Base-by-base conservation (phyloP, 2,888 invertebrate genomes). In the Xestia xanthographa region DNA sequence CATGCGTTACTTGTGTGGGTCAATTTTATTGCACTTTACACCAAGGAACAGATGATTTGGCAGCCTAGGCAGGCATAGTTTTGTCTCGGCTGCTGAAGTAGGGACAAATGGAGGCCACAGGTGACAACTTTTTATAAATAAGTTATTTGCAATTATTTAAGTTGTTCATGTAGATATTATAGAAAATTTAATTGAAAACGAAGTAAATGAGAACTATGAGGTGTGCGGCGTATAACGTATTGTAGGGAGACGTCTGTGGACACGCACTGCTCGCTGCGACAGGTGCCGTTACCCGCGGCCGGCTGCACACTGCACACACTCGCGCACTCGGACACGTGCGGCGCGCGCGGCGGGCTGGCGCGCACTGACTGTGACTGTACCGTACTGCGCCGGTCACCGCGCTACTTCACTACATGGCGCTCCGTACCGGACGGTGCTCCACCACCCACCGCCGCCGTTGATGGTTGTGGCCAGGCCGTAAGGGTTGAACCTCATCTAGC, bases 271-370 rank as follows among this genome's bases (percentile, higher is more conserved):
- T 4, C 3, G 29, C 56, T 53, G 50, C 26, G 6, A 5, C 41
- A 56, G 62, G 77, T 68, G 62, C 78, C 78, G 77, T 71, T 79
- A 77, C 22, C 53, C 65, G 34, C 69, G 45, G 45, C 34, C 66
- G n/a, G 50, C 77, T 29, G 48, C 63, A 34, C 77, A 34, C 77
- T 38, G 77, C n/a, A n/a, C n/a, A n/a, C 63, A 63, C 45, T 66
- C 48, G 71, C 71, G 45, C 41, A 41, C 41, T 41, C 43, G 43
- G 38, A 22, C 38, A n/a, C 69, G 60, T 2, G 50, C 70, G 45
- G n/a, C 73, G 50, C 69, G 38, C 38, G 75, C 75, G 74, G 68
- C 58, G 72, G 53, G 4, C 50, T 26, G 72, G 60, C 75, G 70
- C 77, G 72, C 72, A 83, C 80, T 80, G 72, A 11, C 41, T 9